Conservation (phyloP, 2,113 vertebrate genomes). For the Malaclemys terrapin region DNA sequence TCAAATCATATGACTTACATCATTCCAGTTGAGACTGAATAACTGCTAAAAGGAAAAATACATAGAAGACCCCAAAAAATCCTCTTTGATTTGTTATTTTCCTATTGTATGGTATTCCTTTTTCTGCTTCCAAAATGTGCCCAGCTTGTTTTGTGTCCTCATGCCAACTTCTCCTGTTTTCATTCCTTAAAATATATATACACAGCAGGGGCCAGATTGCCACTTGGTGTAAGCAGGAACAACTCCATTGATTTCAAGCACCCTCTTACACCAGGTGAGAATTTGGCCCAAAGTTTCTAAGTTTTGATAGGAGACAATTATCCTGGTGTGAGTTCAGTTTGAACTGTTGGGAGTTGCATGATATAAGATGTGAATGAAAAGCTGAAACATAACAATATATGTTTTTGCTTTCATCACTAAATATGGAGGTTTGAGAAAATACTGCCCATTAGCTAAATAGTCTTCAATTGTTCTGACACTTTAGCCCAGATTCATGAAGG, state of each 20-base stretch:
- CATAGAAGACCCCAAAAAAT: not conserved
- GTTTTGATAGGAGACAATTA: not conserved
- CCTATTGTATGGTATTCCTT: not conserved
- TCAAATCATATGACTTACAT: not conserved
- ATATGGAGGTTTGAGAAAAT: not conserved
- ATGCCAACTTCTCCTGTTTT: not conserved
- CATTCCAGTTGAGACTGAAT: not conserved
- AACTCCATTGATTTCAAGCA: not conserved
- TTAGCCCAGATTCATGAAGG: not conserved
- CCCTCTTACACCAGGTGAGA: not conserved
- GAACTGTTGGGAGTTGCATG: not conserved
- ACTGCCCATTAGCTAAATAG: not conserved
- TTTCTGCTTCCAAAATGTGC: not conserved
- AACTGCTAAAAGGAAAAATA: not conserved
- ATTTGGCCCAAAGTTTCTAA: not conserved
- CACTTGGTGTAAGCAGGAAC: not conserved
- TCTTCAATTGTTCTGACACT: not conserved
- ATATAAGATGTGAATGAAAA: not conserved
- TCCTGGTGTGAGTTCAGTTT: not conserved
- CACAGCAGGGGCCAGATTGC: not conserved
- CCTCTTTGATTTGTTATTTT: not conserved
- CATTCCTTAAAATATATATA: not conserved
- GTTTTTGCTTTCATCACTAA: not conserved
- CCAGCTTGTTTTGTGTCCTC: not conserved
- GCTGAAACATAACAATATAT: rapidly evolving